Evolutionary conservation across 1,140 invertebrate species (phyloP), one percentile per base, ranked within the genome.

Genomic region (Nephotettix cincticeps): DNA sequence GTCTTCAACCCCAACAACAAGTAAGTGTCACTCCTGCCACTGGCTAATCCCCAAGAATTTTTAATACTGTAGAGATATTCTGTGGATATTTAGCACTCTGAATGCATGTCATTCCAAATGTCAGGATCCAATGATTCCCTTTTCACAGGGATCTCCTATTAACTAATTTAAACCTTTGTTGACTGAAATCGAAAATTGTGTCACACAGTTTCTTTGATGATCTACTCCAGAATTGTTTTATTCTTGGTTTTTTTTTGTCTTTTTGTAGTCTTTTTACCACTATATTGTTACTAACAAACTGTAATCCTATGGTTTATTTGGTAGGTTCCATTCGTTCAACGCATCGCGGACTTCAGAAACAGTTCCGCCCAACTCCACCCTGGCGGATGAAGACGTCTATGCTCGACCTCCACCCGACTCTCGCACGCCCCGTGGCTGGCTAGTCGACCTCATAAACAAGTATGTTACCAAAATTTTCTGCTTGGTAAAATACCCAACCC

Each of bases 361-460:
- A 54, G 89, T 93, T 69, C 86, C 87, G 43, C 81, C 84, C 40
- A 85, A 85, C 45, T 83, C 83, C 23, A 87, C 86, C 76, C 82
- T 88, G 70, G 80, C 85, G 58, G 89, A 93, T 76, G 88, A 90
- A 79, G 91, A 93, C 81, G 82, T 95, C 73, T 97, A 87, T 87
- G 94, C 95, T 30, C 86, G 88, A 78, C 87, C 91, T 71, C 89
- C 93, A 61, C 84, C 87, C 71, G 94, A 94, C 80, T 86, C 88
- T 25, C 86, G 91, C 74, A 89, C 86, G 78, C 90, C 90, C 45
- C 86, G 93, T 78, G 96, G 96, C 56, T 98, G 96, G 96, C 88
- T 98, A 36, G 94, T 98, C 67, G 96, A 98, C 87, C 85, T 98
- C 71, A 93, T 98, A 70, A 98, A 99, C 86, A 87, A 87, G 85